phyloP scores from a whole-genome alignment of 2,888 invertebrate genomes.

The Tetanocera ferruginea region DNA sequence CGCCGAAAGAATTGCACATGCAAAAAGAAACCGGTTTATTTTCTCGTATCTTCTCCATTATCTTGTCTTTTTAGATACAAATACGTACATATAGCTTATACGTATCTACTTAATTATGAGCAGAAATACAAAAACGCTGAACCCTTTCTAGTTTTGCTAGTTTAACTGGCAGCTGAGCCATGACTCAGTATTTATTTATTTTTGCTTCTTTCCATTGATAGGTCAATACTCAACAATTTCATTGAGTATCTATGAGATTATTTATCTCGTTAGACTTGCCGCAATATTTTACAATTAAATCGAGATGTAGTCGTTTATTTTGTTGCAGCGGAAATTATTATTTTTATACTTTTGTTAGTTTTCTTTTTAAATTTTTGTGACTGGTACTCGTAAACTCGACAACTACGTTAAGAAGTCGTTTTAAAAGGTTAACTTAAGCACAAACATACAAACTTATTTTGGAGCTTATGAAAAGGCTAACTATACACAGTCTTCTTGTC shows the following conservation, averaged over 20 bases:
- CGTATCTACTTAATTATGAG: background rate
- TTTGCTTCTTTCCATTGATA: background rate
- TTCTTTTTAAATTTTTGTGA: too few species aligned
- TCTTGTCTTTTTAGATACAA: too few species aligned
- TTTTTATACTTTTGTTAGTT: too few species aligned
- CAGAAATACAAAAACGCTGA: background rate
- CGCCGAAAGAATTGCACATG: background rate
- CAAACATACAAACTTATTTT: too few species aligned
- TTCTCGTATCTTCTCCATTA: background rate
- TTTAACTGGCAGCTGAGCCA: constrained; percentile 13
- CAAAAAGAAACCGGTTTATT: constrained; percentile 3
- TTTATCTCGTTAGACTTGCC: background rate
- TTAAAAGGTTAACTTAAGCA: too few species aligned
- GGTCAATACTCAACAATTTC: constrained; percentile 17
- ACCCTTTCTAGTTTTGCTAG: background rate
- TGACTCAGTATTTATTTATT: constrained; percentile 18
- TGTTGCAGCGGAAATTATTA: too few species aligned
- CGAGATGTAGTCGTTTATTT: background rate
- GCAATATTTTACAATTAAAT: constrained; percentile 12
- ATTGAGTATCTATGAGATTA: background rate
- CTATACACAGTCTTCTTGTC: too few species aligned
- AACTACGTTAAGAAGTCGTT: too few species aligned
- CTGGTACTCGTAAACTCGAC: too few species aligned
- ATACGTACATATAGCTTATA: background rate
- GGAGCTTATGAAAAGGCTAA: too few species aligned